Evolutionary conservation across 2,888 invertebrate genomes (phyloP), one percentile per base, ranked within the genome.

Genomic region (Campaea margaritaria): DNA sequence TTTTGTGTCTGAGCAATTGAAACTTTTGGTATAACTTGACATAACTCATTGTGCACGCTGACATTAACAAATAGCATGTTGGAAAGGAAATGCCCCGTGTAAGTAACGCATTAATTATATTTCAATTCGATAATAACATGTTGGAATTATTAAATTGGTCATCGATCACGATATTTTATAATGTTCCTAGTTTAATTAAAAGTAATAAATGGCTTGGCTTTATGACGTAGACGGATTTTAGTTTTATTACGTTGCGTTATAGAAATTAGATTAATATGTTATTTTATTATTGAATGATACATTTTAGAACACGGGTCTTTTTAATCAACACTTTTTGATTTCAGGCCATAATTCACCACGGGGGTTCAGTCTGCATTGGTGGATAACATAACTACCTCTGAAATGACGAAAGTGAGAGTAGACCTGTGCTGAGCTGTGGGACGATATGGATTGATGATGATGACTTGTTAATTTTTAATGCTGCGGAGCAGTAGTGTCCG

Each of bases 21-120:
- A 76, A 75, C 72, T 74, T 75, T 71, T 62, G 59, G 68, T 54
- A 64, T 58, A 48, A 50, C 67, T 63, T 69, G 69, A 72, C 73
- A 65, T 70, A 53, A 60, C 58, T n/a, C 3, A 15, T 65, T 67
- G 74, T 75, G 67, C 69, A 27, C 62, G 60, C 69, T 76, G 79
- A 77, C 81, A 64, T 62, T 68, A 51, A 79, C 65, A 72, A 78
- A 79, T 78, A 54, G 67, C 61, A 50, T 56, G 42, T 50, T 64
- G 65, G 51, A 52, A 57, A 70, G 64, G 60, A 60, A 60, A 65
- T 58, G 43, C 14, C 28, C 36, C 51, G 28, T 28, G 31, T 53
- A 48, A 48, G 51, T 52, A 48, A 31, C 38, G 5, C 36, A 38
- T 21, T 47, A 52, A 43, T 47, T 14, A 51, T 36, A 36, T 16